Percentiles rank a stretch among this genome's conserved stretches.
Evolutionary conservation across 2,888 invertebrate genomes (phyloP).

Genomic region (Pyrgus malvae): DNA sequence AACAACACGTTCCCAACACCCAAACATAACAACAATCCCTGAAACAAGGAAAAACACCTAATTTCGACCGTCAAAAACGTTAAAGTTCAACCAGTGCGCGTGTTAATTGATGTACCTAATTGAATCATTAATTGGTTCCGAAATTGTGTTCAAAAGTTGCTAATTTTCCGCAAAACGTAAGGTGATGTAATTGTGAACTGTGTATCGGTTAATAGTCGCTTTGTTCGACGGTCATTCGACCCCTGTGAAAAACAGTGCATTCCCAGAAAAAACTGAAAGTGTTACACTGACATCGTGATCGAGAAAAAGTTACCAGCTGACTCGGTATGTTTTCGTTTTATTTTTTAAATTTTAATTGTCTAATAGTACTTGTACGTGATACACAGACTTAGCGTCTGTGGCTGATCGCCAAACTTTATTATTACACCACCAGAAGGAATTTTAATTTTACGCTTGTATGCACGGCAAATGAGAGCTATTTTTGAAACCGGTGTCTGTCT

Average conservation of each 20-base stretch:
- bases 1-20: constrained; percentile 32
- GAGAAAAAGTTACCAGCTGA: constrained; percentile 36
- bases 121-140: constrained; percentile 31
- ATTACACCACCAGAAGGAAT: constrained; percentile 59
- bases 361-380: constrained; percentile 4
- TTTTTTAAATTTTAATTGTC: background rate
- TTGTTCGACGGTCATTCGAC: constrained; percentile 47
- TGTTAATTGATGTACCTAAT: constrained; percentile 12
- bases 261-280: constrained; percentile 59
- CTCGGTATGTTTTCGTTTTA: constrained; percentile 43
- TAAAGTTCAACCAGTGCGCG: background rate
- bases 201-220: constrained; percentile 50
- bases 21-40: background rate
- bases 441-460: constrained; percentile 56
- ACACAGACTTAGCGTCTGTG: constrained; percentile 39
- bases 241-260: constrained; percentile 55
- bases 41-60: background rate
- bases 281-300: constrained; percentile 55
- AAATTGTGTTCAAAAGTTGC: constrained; percentile 42
- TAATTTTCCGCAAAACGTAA: constrained; percentile 55
- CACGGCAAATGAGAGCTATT: constrained; percentile 54
- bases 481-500: constrained; percentile 37
- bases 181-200: constrained; percentile 61
- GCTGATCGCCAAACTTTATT: constrained; percentile 71
- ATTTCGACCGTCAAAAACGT: background rate